Evolutionary conservation across 2,113 vertebrate genomes (phyloP), one percentile per base, ranked within the genome.

Genomic region (Lycaon pictus): DNA sequence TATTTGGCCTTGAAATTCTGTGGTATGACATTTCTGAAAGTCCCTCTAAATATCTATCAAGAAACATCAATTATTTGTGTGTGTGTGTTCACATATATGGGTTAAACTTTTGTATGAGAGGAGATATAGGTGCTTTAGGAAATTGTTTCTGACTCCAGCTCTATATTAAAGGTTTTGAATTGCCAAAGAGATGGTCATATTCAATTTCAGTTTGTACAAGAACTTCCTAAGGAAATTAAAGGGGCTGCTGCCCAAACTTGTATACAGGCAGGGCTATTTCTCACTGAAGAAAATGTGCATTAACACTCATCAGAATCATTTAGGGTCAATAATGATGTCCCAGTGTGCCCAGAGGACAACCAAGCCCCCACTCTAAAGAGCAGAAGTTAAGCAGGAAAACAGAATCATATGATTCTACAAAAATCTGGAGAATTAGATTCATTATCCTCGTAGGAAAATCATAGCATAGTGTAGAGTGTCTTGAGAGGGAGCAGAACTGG

Each of bases 171-270:
- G 4, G 51, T n/a, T 93, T 74, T 60, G 60, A n/a, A 60, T 32
- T 85, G 72, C 88, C n/a, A 15, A 76, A 53, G 69, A 25, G 72
- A 76, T 23, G 32, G 48, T 25, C 53, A 37, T n/a, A 22, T 83
- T 87, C 80, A 3, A 48, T 60, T 83, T 85, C 43, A 23, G 48
- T 58, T 88, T 94, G 43, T 23, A 72, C 2, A 55, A 29, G 35
- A 48, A 67, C 79, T 95, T 97, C 65, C 83, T 74, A 58, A 25
- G 85, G 77, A 81, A 60, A 23, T 15, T n/a, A n/a, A 65, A 65
- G 71, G 1, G 15, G 72, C 69, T 93, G 43, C 19, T 29, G 85
- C 67, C 69, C 48, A 25, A 81, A 22, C 35, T 37, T 79, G n/a
- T 56, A 22, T 13, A 32, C 0, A 32, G 27, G 25, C 32, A 43